Percentiles rank a stretch among this genome's conserved stretches.
These are phyloP conservation scores for Drosophila barbarae DNA, from an alignment of 2,888 invertebrate species.

Conservation along the genomic window DNA sequence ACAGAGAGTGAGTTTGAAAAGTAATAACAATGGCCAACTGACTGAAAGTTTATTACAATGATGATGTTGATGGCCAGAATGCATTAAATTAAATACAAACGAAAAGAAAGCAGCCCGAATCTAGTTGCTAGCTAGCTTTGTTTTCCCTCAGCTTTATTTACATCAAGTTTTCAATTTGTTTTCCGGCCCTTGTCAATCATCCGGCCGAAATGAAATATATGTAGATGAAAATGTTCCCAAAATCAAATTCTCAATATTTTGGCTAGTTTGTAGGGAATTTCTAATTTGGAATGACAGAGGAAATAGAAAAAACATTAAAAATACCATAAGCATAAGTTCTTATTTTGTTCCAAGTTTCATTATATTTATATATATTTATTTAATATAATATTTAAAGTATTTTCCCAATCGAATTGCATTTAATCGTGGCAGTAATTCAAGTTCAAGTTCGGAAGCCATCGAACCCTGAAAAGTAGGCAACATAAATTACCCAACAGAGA, in stretches of 20 bases:
- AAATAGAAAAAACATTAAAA: too few species aligned
- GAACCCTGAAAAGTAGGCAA: conserved; percentile 19
- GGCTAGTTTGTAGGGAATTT: not conserved
- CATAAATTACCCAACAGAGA: conserved; percentile 20
- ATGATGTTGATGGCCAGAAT: conserved; percentile 49
- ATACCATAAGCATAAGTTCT: too few species aligned
- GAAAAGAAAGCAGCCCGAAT: conserved; percentile 49
- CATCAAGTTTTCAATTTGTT: conserved; percentile 68
- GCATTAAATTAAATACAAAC: conserved; percentile 63
- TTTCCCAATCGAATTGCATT: not conserved
- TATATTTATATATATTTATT: not conserved
- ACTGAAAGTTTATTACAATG: conserved; percentile 51
- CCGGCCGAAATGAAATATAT: conserved; percentile 36
- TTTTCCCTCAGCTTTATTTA: conserved; percentile 54
- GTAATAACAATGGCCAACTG: conserved; percentile 52
- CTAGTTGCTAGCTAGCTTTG: conserved; percentile 29
- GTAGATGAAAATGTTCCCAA: conserved; percentile 9
- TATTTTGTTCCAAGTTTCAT: too few species aligned
- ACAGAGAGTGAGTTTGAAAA: conserved; percentile 37
- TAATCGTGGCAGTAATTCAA: conserved; percentile 1
- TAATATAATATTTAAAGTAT: not conserved
- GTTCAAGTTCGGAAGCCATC: conserved; percentile 24
- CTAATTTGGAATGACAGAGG: not conserved
- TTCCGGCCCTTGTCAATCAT: conserved; percentile 65
- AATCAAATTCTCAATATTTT: conserved; percentile 1